These are phyloP conservation scores for Trichechus manatus DNA, from an alignment of 2,113 vertebrate genomes.

Conservation along the genomic window DNA sequence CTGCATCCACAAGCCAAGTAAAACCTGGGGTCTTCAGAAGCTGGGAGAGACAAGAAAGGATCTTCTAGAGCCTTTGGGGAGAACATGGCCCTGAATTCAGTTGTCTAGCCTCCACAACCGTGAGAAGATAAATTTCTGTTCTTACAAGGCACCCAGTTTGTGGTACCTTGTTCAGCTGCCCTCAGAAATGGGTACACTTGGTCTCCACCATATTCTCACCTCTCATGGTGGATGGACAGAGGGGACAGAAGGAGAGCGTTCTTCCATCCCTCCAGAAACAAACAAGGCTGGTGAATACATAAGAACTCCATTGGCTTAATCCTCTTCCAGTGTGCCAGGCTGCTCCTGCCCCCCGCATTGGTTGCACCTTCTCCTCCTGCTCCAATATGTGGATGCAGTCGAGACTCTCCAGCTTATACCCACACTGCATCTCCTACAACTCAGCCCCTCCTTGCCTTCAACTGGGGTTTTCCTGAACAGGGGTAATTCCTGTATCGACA, in stretches of 20 bases:
- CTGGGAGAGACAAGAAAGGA: no score
- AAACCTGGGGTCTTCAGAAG: no score
- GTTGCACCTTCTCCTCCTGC: not conserved
- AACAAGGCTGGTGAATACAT: not conserved
- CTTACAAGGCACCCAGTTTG: no score
- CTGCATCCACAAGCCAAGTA: no score
- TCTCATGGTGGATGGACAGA: not conserved
- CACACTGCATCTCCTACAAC: not conserved
- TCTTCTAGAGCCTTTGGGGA: no score
- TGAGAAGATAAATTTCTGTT: no score
- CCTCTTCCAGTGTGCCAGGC: not conserved
- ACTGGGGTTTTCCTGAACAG: not conserved
- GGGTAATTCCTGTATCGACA: not conserved
- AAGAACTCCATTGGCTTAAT: not conserved
- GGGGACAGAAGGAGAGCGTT: not conserved
- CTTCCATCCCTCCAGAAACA: not conserved
- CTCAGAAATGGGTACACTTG: not conserved
- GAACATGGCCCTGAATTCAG: no score
- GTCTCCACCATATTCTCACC: not conserved
- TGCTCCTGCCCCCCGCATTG: rapidly evolving
- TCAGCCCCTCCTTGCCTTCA: not conserved
- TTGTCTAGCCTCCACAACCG: no score
- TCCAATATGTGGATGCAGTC: no score
- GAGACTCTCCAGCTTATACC: no score
- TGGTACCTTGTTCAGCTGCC: no score